phyloP scores from a whole-genome alignment of 2,797 vertebrate species.

The Nannoperca australis region DNA sequence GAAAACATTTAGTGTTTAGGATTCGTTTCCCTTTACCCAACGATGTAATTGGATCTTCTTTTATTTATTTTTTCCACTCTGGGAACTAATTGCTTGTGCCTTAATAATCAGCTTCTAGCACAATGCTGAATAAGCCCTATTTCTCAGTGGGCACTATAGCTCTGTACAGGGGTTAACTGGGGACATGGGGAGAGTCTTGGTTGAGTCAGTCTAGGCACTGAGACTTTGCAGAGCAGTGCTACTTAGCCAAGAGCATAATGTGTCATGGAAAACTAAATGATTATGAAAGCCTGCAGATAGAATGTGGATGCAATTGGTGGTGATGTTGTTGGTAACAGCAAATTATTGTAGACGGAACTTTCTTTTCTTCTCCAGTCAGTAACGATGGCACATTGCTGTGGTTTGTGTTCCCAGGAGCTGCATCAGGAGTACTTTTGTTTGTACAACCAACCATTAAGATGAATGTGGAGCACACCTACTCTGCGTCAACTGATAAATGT shows the following conservation, averaged over 20 bases:
- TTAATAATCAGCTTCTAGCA: conserved; percentile 5
- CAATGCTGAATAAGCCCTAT: conserved; percentile 25
- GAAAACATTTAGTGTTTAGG: conserved; percentile 33
- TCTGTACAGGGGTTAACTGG: conserved; percentile 27
- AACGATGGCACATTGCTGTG: conserved; percentile 12
- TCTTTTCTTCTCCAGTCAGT: conserved; percentile 17
- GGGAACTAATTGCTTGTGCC: conserved; percentile 15
- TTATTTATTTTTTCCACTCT: conserved; percentile 21
- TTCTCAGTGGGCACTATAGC: not conserved
- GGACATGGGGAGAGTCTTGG: conserved; percentile 37
- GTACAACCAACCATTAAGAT: not conserved
- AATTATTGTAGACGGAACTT: conserved; percentile 27
- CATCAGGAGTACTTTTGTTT: conserved; percentile 11
- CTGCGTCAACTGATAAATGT: conserved; percentile 3
- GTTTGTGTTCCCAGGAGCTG: conserved; percentile 38
- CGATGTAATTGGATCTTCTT: conserved; percentile 49
- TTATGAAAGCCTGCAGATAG: conserved; percentile 30
- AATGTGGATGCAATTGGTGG: conserved; percentile 31
- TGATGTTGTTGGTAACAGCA: conserved; percentile 12
- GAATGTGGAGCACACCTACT: conserved; percentile 4
- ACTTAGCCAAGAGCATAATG: conserved; percentile 35
- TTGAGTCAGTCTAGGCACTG: conserved; percentile 50
- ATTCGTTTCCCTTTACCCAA: conserved; percentile 27
- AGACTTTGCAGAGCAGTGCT: conserved; percentile 7
- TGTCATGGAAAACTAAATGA: conserved; percentile 44